A percentile compares a stretch with the other conserved stretches of the same genome.
Evolutionary conservation across 2,113 vertebrate species (phyloP).

Genomic region (Numida meleagris): DNA sequence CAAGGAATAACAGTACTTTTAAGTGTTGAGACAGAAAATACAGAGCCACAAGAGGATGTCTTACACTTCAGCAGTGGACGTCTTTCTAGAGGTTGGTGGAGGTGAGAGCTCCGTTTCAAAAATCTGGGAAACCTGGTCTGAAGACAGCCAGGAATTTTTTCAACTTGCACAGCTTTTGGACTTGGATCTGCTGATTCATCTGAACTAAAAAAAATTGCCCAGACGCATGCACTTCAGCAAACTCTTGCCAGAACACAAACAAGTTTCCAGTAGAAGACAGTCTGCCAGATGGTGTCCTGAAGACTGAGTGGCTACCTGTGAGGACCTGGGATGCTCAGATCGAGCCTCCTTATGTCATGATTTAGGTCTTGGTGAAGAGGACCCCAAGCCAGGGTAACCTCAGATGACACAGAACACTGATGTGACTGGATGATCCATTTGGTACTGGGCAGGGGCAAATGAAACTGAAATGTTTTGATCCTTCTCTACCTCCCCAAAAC

Average conservation of each 20-base stretch:
- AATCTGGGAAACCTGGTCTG: not conserved
- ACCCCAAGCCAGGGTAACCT: not conserved
- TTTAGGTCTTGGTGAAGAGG: not conserved
- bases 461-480: not conserved
- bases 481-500: not conserved
- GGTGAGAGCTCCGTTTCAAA: not conserved
- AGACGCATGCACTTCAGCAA: not conserved
- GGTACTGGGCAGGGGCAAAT: not conserved
- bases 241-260: not conserved
- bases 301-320: not conserved
- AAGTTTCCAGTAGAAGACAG: not conserved
- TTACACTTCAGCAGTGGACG: not conserved
- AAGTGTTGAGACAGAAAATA: not conserved
- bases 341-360: not conserved
- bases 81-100: not conserved
- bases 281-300: not conserved
- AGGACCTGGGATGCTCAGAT: not conserved
- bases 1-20: not conserved
- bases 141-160: not conserved
- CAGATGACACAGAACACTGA: not conserved
- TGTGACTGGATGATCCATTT: not conserved
- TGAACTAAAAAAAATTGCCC: slow-evolving; percentile 30
- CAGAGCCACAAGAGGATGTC: not conserved
- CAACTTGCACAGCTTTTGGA: not conserved
- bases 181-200: slow-evolving; percentile 26